phyloP scores from a whole-genome alignment of 2,113 vertebrate genomes.

The Trachemys scripta region DNA sequence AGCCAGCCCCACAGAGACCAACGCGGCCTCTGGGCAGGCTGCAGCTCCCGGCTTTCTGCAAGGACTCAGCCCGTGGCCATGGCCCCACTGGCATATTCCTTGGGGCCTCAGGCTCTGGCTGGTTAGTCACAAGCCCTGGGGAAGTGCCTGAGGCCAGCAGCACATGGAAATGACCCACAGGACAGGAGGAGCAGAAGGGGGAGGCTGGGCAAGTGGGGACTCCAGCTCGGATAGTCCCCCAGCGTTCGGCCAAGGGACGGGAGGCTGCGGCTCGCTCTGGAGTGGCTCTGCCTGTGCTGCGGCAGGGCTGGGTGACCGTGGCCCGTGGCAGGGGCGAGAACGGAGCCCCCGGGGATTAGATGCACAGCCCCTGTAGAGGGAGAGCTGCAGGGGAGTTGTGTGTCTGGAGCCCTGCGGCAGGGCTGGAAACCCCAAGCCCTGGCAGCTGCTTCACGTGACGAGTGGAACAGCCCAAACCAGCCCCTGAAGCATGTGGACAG shows the following conservation, averaged over 20 bases:
- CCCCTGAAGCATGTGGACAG: background rate
- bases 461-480: background rate
- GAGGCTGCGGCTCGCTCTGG: too few species aligned
- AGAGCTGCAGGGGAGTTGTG: background rate
- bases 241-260: too few species aligned
- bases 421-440: background rate
- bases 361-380: too few species aligned
- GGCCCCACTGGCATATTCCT: background rate
- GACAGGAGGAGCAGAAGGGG: background rate
- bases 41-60: too few species aligned
- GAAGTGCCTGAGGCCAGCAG: conserved; percentile 22
- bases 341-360: background rate
- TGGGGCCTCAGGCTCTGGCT: background rate
- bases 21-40: too few species aligned
- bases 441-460: too few species aligned
- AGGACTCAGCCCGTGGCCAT: background rate
- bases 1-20: too few species aligned
- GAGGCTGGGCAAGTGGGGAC: too few species aligned
- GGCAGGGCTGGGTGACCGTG: background rate
- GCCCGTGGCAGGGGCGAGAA: too few species aligned
- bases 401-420: background rate
- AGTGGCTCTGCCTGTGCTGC: too few species aligned
- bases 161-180: background rate
- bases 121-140: background rate
- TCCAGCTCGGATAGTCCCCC: too few species aligned